A percentile compares a stretch with the other conserved stretches of the same genome.
These are phyloP conservation scores for Melinaea menophilus DNA, from an alignment of 2,888 invertebrate species.

Conservation along the genomic window DNA sequence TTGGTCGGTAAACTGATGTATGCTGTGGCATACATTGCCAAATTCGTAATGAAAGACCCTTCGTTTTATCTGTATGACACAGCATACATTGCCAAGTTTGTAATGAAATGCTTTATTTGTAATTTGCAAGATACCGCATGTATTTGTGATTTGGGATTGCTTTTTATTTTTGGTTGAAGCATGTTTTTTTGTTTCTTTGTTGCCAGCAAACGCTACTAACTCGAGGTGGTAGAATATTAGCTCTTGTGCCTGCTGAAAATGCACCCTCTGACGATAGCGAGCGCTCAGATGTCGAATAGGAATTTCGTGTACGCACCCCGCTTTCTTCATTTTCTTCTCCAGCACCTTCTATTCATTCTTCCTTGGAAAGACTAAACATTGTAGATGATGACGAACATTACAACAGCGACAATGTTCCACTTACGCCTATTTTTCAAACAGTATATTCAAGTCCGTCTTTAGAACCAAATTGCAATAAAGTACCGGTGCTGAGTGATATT, in stretches of 20 bases:
- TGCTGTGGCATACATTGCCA: constrained; percentile 22
- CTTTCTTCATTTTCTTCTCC: constrained; percentile 17
- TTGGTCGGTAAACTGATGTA: constrained; percentile 16
- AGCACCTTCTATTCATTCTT: constrained; percentile 17
- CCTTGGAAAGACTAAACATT: constrained; percentile 17
- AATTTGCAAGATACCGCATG: constrained; percentile 19
- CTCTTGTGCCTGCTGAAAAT: constrained; percentile 13
- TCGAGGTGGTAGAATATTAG: constrained; percentile 14
- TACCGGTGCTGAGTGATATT: constrained; percentile 14
- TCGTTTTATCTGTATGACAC: no score
- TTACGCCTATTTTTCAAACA: constrained; percentile 19
- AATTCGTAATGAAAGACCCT: background rate
- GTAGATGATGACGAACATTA: constrained; percentile 18
- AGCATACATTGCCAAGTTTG: background rate
- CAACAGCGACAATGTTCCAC: constrained; percentile 15
- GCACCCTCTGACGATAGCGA: constrained; percentile 13
- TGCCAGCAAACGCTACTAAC: constrained; percentile 16
- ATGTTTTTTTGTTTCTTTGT: constrained; percentile 20
- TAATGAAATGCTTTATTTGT: constrained; percentile 14
- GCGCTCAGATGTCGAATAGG: constrained; percentile 14
- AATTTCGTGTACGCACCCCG: constrained; percentile 19
- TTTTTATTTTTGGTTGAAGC: constrained; percentile 18
- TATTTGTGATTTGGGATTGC: constrained; percentile 15
- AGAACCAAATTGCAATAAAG: constrained; percentile 16
- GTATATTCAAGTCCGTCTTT: constrained; percentile 16